Evolutionary conservation across 2,113 vertebrate genomes (phyloP), one percentile per base, ranked within the genome.

Genomic region (Chloebia gouldiae): DNA sequence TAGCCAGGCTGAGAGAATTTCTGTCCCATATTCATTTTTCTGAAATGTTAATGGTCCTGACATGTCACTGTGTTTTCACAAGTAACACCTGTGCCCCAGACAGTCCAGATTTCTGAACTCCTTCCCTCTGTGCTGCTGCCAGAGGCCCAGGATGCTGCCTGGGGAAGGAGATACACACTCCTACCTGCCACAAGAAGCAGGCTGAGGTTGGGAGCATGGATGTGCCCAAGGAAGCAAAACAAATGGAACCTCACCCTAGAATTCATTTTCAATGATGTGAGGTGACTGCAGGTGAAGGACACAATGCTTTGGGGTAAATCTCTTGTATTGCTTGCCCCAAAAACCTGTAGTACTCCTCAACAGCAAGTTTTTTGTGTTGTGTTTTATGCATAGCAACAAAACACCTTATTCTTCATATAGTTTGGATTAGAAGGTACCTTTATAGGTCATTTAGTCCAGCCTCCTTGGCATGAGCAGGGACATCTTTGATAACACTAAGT

Each of bases 11-110:
- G 6, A 87, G 63, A 35, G 14, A 60, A 18, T 45, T 86, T n/a
- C 44, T 61, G 24, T n/a, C 66, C 66, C 23, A 6, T 15, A 33
- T 12, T 57, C 5, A 64, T 31, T 30, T 60, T 57, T 51, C 30
- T 3, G 16, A 61, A 53, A 50, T 40, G 16, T 40, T 44, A 40
- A 60, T 3, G 27, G 27, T 42, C 44, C 51, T 30, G 54, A 45
- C 0, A 0, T 3, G 7, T 50, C 39, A 21, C 25, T 78, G 42
- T 22, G 17, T 70, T 93, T 81, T 78, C 24, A 64, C 13, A 1
- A 17, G 4, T 28, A 56, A 39, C 16, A 10, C 39, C 37, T 1
- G 3, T 22, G 49, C 9, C 6, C 11, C 20, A 16, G 18, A 23
- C 14, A 59, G 59, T 28, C 40, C 3, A 0, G 6, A 4, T 5